Conservation (phyloP, 2,888 invertebrate species). For the Lysandra coridon region DNA sequence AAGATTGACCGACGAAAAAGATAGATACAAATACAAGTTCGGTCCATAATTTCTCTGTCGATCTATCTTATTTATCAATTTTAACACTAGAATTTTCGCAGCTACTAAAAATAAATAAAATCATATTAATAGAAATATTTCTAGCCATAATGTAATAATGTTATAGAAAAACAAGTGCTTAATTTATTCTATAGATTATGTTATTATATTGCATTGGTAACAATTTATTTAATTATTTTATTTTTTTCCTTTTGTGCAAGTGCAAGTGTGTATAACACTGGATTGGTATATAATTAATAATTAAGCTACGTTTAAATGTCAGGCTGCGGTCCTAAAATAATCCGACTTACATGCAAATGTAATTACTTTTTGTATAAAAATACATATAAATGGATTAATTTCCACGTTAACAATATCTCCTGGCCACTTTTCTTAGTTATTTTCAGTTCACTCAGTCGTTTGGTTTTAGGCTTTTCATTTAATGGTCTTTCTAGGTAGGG, state of each 20-base stretch:
- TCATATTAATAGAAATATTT: neutral
- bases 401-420: no score
- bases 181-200: neutral
- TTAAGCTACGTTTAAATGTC: neutral
- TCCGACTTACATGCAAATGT: no score
- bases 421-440: no score
- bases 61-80: no score
- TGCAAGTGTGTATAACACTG: neutral
- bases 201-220: neutral
- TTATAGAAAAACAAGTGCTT: neutral
- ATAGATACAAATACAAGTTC: slow-evolving; percentile 1
- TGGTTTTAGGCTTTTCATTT: no score
- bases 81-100: no score
- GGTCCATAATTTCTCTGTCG: neutral
- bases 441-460: no score
- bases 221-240: neutral
- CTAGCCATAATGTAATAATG: no score
- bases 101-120: neutral
- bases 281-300: neutral
- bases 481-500: no score
- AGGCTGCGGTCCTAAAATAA: neutral
- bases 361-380: no score
- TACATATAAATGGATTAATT: no score
- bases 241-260: neutral
- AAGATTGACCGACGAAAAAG: slow-evolving; percentile 29